A percentile compares a stretch with the other conserved stretches of the same genome.
These are phyloP conservation scores for Salminus brasiliensis DNA, from an alignment of 2,113 vertebrate species.

Conservation along the genomic window DNA sequence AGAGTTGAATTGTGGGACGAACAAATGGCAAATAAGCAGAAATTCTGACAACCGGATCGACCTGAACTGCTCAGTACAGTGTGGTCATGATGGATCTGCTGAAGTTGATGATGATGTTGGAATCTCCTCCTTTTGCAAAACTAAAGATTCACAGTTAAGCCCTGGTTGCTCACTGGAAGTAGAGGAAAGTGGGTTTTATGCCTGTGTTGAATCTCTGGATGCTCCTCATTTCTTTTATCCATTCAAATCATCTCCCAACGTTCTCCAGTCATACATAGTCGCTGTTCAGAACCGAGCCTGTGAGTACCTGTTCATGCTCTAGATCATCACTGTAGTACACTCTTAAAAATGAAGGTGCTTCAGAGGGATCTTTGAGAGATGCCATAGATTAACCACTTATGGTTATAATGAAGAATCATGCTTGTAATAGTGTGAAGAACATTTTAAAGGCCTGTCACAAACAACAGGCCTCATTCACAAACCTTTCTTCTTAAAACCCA, in stretches of 20 bases:
- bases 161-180: background rate
- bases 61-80: background rate
- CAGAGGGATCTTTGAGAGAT: too few relatives aligned
- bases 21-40: slow-evolving; percentile 40
- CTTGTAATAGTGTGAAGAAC: too few relatives aligned
- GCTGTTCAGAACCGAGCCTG: slow-evolving; percentile 17
- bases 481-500: too few relatives aligned
- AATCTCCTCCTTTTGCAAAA: background rate
- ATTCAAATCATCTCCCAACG: slow-evolving; percentile 38
- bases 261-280: slow-evolving; percentile 28
- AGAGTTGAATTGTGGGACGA: background rate
- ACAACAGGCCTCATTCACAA: too few relatives aligned
- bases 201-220: slow-evolving; percentile 21
- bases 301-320: slow-evolving; percentile 9
- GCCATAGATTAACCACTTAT: too few relatives aligned
- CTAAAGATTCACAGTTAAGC: background rate
- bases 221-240: slow-evolving; percentile 18
- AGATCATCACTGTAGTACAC: background rate
- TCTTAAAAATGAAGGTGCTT: too few relatives aligned
- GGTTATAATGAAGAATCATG: too few relatives aligned
- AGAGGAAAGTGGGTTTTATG: slow-evolving; percentile 27
- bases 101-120: background rate
- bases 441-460: too few relatives aligned
- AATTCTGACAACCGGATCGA: background rate
- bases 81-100: background rate